These are phyloP conservation scores for Halyomorpha halys DNA, from an alignment of 1,140 invertebrate species.

Conservation along the genomic window DNA sequence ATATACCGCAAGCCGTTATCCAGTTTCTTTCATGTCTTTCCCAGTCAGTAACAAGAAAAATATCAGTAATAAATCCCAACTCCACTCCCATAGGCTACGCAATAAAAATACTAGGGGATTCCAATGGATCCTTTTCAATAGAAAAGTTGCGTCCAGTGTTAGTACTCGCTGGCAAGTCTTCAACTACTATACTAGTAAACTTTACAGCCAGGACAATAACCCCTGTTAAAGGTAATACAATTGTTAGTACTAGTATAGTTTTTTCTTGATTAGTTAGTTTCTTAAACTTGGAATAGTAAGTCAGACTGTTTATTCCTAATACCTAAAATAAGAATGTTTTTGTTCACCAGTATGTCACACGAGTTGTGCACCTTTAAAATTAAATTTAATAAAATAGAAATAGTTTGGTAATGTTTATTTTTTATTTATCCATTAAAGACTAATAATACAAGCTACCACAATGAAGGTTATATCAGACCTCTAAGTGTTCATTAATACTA, in stretches of 20 bases:
- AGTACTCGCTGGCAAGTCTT: constrained; percentile 4
- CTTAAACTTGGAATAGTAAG: too few relatives aligned
- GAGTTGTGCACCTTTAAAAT: too few relatives aligned
- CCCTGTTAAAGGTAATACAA: constrained; percentile 21
- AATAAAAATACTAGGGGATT: constrained; percentile 16
- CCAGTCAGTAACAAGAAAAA: constrained; percentile 7
- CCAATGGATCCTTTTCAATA: constrained; percentile 1
- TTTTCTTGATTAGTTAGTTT: too few relatives aligned
- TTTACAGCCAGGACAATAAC: constrained; percentile 18
- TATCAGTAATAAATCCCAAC: constrained; percentile 19
- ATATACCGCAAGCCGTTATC: constrained; percentile 24
- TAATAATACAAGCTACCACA: too few relatives aligned
- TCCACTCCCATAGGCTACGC: constrained; percentile 12
- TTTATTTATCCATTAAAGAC: too few relatives aligned
- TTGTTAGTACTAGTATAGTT: too few relatives aligned
- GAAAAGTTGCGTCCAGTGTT: neutral
- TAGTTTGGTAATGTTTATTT: neutral
- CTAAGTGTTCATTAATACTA: too few relatives aligned
- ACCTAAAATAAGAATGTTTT: too few relatives aligned
- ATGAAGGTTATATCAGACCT: too few relatives aligned
- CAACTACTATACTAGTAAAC: constrained; percentile 1
- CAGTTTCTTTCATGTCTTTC: constrained; percentile 20
- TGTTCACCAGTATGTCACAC: too few relatives aligned
- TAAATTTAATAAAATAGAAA: neutral
- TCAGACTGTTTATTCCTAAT: too few relatives aligned